These are phyloP conservation scores for Ochotona princeps DNA, from an alignment of 2,113 vertebrate genomes.

Conservation along the genomic window DNA sequence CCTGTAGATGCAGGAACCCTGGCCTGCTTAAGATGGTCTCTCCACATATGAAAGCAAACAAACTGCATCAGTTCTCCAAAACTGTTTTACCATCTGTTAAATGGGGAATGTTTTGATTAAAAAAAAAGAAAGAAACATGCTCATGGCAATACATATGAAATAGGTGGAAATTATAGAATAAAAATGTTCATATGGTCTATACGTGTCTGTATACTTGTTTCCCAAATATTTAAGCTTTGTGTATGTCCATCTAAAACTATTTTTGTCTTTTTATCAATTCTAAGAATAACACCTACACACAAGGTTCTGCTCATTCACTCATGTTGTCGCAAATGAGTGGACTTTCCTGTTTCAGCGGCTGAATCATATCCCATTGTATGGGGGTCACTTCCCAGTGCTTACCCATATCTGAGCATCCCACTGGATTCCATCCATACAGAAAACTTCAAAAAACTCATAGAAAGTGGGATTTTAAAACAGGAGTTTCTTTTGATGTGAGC, in stretches of 20 bases:
- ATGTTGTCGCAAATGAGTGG: background rate
- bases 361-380: background rate
- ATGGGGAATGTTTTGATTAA: background rate
- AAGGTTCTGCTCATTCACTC: background rate
- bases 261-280: background rate
- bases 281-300: background rate
- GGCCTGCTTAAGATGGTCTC: background rate
- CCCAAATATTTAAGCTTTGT: background rate
- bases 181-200: background rate
- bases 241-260: background rate
- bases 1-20: background rate
- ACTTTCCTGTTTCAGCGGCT: background rate
- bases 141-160: background rate
- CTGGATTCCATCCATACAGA: background rate
- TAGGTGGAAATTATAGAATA: background rate
- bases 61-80: background rate
- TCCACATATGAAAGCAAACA: background rate
- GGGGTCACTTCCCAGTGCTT: background rate
- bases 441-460: too few species aligned
- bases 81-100: background rate
- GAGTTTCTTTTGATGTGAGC: too few species aligned
- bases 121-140: background rate
- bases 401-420: background rate
- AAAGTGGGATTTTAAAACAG: too few species aligned
- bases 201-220: background rate